Evolutionary conservation across 1,140 invertebrate species (phyloP).

Genomic region (Kradibia gibbosae): DNA sequence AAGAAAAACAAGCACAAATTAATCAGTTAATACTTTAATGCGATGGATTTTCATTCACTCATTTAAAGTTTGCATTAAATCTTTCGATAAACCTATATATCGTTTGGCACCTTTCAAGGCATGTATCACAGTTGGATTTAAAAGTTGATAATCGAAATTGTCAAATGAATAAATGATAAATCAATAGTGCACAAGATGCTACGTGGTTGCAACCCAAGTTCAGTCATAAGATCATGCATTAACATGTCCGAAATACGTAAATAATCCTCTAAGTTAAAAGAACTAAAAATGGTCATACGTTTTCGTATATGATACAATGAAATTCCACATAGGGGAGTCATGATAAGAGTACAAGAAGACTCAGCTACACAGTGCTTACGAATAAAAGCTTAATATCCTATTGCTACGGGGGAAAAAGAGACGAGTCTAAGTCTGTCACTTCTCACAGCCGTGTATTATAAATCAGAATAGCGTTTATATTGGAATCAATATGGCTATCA

Average conservation of each 20-base stretch:
- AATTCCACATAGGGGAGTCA: background rate
- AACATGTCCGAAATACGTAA: background rate
- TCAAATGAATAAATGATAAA: background rate
- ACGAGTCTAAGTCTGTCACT: conserved; percentile 18
- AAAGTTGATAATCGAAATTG: background rate
- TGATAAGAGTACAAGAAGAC: background rate
- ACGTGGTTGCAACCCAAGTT: background rate
- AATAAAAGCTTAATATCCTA: background rate
- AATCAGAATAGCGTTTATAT: conserved; percentile 60
- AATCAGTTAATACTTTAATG: too few relatives aligned
- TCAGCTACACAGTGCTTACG: background rate
- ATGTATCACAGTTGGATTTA: background rate
- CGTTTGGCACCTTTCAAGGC: too few relatives aligned
- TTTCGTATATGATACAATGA: background rate
- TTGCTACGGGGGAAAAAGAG: background rate
- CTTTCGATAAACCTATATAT: too few relatives aligned
- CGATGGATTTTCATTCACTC: too few relatives aligned
- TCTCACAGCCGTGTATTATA: conserved; percentile 64
- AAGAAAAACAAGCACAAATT: too few relatives aligned
- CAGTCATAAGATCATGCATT: background rate
- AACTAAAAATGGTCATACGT: background rate
- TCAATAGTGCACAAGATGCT: background rate
- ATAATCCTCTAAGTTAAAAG: background rate
- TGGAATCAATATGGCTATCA: conserved; percentile 55
- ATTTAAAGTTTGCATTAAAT: too few relatives aligned